These are phyloP conservation scores for Chaunax sp. DNA, from an alignment of 2,797 vertebrate species.

Conservation along the genomic window DNA sequence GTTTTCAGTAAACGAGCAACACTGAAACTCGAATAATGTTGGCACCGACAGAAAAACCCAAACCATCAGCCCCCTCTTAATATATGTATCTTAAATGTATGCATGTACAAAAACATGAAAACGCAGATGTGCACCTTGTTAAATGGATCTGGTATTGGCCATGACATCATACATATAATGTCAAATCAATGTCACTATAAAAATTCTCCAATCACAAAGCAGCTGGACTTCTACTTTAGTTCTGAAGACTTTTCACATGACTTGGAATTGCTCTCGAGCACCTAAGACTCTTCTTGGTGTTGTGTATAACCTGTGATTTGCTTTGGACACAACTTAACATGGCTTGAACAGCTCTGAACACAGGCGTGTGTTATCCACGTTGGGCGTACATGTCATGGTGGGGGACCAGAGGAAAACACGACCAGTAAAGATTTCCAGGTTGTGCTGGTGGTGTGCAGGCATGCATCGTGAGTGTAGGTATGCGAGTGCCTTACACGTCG, in stretches of 20 bases:
- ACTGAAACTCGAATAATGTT: no score
- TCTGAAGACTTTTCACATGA: neutral
- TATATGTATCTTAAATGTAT: no score
- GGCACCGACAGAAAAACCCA: no score
- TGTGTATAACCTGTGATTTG: neutral
- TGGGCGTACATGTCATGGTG: neutral
- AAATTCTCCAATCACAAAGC: neutral
- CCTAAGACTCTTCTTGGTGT: constrained; percentile 6
- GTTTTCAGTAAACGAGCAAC: no score
- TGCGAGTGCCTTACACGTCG: constrained; percentile 59
- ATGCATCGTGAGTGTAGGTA: constrained; percentile 64
- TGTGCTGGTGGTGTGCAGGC: constrained; percentile 46
- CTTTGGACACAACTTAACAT: constrained; percentile 9
- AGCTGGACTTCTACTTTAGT: neutral
- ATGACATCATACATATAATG: no score
- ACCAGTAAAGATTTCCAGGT: neutral
- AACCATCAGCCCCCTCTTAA: no score
- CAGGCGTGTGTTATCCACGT: constrained; percentile 18
- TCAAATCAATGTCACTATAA: no score
- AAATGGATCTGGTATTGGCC: neutral
- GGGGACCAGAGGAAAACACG: neutral
- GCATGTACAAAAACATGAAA: neutral
- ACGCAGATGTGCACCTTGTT: neutral
- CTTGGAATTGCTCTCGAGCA: neutral
- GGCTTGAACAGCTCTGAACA: neutral